Percentiles rank a stretch among this genome's conserved stretches.
Conservation (phyloP, 64 coral and sea anemone genomes). For the Orbicella faveolata region DNA sequence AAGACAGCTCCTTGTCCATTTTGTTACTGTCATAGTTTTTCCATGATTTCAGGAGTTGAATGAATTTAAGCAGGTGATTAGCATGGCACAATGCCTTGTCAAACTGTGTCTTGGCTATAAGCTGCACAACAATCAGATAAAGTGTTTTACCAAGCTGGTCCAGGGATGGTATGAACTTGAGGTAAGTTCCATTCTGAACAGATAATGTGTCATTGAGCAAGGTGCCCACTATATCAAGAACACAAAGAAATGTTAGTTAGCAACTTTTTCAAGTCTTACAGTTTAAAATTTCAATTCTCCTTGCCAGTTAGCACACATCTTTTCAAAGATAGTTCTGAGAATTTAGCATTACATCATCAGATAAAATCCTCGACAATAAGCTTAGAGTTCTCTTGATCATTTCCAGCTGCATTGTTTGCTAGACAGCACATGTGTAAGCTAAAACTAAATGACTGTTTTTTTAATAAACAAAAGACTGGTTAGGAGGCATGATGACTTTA, state of each 20-base stretch:
- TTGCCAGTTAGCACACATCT: too few species aligned
- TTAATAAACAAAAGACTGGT: too few species aligned
- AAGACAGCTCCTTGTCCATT: conserved; percentile 11
- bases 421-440: too few species aligned
- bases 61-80: conserved; percentile 29
- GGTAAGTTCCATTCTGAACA: conserved; percentile 17
- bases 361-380: too few species aligned
- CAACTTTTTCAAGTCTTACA: background rate
- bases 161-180: conserved; percentile 34
- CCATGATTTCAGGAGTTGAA: conserved; percentile 21
- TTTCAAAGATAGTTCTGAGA: too few species aligned
- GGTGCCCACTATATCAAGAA: conserved; percentile 5
- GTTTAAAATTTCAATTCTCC: too few species aligned
- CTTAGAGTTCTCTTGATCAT: too few species aligned
- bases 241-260: background rate
- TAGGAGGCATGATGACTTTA: too few species aligned
- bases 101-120: conserved; percentile 36
- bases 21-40: conserved; percentile 28
- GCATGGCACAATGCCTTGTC: conserved; percentile 26
- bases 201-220: conserved; percentile 26
- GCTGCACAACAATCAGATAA: conserved; percentile 40
- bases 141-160: conserved; percentile 54
- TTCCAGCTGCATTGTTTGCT: too few species aligned
- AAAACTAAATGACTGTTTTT: too few species aligned
- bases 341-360: too few species aligned